Evolutionary conservation across 2,113 vertebrate genomes (phyloP).

Genomic region (Phalacrocorax brasilianus): DNA sequence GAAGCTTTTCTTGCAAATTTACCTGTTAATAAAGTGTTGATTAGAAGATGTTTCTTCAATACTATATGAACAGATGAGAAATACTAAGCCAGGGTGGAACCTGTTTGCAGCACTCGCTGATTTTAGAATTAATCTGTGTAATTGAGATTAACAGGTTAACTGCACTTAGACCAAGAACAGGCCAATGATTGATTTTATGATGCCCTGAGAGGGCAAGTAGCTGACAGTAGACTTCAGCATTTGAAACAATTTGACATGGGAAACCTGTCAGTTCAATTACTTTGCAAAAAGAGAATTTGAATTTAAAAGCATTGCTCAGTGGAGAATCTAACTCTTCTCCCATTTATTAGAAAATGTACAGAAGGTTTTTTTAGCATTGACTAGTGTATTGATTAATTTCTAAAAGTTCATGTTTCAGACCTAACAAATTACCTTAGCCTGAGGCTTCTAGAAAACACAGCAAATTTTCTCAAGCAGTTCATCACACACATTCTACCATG

Average conservation of each 20-base stretch:
- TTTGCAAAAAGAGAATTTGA: background rate
- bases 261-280: background rate
- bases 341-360: background rate
- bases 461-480: background rate
- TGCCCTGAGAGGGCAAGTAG: background rate
- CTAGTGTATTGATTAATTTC: background rate
- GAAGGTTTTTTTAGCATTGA: background rate
- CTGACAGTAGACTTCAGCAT: background rate
- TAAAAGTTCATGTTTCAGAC: background rate
- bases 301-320: background rate
- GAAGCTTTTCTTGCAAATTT: background rate
- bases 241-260: background rate
- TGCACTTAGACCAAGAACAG: background rate
- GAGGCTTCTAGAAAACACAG: background rate
- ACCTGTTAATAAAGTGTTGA: background rate
- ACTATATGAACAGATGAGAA: background rate
- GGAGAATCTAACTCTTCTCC: background rate
- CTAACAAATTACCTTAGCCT: background rate
- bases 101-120: background rate
- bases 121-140: background rate
- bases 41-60: background rate
- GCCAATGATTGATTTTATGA: background rate
- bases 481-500: background rate
- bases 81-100: background rate
- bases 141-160: background rate